Conservation (phyloP, 2,113 vertebrate genomes). For the Trematocara zebra region DNA sequence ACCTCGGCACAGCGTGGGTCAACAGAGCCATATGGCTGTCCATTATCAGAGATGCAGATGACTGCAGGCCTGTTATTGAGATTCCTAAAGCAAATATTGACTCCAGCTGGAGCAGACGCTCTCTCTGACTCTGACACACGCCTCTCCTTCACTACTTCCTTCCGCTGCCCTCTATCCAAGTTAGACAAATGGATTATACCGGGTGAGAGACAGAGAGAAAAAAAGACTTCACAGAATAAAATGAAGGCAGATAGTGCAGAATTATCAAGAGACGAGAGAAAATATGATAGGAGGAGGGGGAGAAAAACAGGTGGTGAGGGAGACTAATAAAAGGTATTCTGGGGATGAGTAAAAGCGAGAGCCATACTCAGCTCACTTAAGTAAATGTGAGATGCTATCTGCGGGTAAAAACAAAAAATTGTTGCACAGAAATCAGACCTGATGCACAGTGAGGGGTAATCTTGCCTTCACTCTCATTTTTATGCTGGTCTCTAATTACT, state of each 20-base stretch:
- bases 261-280: slow-evolving; percentile 2
- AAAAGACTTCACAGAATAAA: slow-evolving; percentile 37
- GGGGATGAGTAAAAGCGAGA: slow-evolving; percentile 36
- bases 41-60: slow-evolving; percentile 82
- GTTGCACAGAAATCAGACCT: slow-evolving; percentile 49
- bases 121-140: slow-evolving; percentile 61
- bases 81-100: slow-evolving; percentile 84
- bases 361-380: slow-evolving; percentile 51
- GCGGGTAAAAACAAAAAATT: slow-evolving; percentile 23
- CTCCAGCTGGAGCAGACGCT: slow-evolving; percentile 73
- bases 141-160: slow-evolving; percentile 62
- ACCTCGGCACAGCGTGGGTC: slow-evolving; percentile 70
- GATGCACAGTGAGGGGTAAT: slow-evolving; percentile 39
- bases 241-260: slow-evolving; percentile 6
- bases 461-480: slow-evolving; percentile 26
- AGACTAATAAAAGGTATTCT: slow-evolving; percentile 44
- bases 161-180: slow-evolving; percentile 53
- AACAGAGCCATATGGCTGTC: slow-evolving; percentile 81
- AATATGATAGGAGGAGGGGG: background rate
- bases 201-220: background rate
- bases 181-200: slow-evolving; percentile 54
- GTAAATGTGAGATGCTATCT: slow-evolving; percentile 52
- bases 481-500: slow-evolving; percentile 61
- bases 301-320: background rate
- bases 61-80: slow-evolving; percentile 80